Base-by-base conservation (phyloP, 2,797 vertebrate species). In the Tarsius wallacei region DNA sequence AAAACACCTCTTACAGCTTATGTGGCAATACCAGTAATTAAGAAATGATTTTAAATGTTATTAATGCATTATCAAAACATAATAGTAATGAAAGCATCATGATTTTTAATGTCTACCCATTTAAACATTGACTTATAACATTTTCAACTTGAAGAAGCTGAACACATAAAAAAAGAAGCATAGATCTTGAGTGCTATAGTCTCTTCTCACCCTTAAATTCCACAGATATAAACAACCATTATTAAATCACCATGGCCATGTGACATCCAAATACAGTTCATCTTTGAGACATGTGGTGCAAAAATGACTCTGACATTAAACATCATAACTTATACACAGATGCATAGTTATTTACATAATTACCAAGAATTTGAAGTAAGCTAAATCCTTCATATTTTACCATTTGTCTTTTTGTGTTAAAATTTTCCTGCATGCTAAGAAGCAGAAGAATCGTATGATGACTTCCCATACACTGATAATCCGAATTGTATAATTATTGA, bases 291-390 rank as follows among this genome's bases (percentile, higher is more conserved):
- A 22, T 5, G 10, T 24, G 63, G 63, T 28, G 49, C 24, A 59
- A 87, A 89, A 90, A 87, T 90, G 87, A 74, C 61, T 71, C 59
- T 81, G 81, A 90, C 70, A 87, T 66, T 90, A 90, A 83, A 16
- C 15, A 73, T 74, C 14, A 4, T 73, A 78, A 78, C 19, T 76
- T 57, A 90, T 22, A 76, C 49, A 61, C 53, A 74, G 24, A 78
- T 26, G 10, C 36, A 86, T 22, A 90, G 47, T 51, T 71, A 42
- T 57, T 57, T 78, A 80, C 36, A 16, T 73, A 87, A 78, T 80
- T 93, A n/a, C 4, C 28, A 90, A 33, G 31, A 59, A 83, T 61
- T 22, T 84, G 33, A 90, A 90, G n/a, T 83, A 28, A 61, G 33
- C 33, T 47, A 59, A 78, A 61, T 57, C 71, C 57, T 87, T 42